Evolutionary conservation across 2,113 vertebrate species (phyloP).

Genomic region (Oxyura jamaicensis): DNA sequence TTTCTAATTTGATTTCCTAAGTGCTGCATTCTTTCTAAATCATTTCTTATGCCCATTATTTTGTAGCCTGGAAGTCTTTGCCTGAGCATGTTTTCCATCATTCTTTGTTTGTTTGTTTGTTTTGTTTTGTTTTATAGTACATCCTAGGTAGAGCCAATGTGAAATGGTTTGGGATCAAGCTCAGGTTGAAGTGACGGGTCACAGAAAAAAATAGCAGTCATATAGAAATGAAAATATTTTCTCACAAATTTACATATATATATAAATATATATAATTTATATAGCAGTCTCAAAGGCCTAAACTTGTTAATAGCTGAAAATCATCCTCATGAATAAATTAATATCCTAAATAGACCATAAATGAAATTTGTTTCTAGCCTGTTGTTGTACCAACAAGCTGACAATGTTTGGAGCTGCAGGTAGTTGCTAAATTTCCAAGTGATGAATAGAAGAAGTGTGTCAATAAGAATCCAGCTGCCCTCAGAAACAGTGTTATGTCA

Average conservation of each 20-base stretch:
- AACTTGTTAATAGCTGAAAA: slow-evolving; percentile 27
- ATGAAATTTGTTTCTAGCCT: background rate
- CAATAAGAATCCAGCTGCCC: background rate
- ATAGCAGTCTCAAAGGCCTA: background rate
- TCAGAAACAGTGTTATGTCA: background rate
- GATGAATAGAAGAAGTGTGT: background rate
- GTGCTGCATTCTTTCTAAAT: slow-evolving; percentile 34
- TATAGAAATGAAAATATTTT: slow-evolving; percentile 35
- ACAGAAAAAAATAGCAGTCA: slow-evolving; percentile 19
- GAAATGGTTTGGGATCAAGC: slow-evolving; percentile 26
- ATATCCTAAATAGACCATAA: slow-evolving; percentile 11
- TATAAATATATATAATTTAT: background rate
- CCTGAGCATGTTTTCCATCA: slow-evolving; percentile 52
- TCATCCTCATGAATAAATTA: slow-evolving; percentile 26
- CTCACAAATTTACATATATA: background rate
- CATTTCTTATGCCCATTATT: slow-evolving; percentile 14
- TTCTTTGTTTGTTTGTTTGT: background rate
- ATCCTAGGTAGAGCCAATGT: background rate
- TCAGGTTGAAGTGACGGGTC: background rate
- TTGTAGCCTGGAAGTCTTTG: slow-evolving; percentile 36
- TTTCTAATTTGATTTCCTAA: slow-evolving; percentile 52
- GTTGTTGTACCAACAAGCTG: slow-evolving; percentile 12
- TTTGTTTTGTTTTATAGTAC: slow-evolving; percentile 21
- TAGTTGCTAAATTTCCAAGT: background rate
- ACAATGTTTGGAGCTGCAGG: background rate